A percentile compares a stretch with the other conserved stretches of the same genome.
These are phyloP conservation scores for Aldrovandia affinis DNA, from an alignment of 2,797 vertebrate species.

Conservation along the genomic window DNA sequence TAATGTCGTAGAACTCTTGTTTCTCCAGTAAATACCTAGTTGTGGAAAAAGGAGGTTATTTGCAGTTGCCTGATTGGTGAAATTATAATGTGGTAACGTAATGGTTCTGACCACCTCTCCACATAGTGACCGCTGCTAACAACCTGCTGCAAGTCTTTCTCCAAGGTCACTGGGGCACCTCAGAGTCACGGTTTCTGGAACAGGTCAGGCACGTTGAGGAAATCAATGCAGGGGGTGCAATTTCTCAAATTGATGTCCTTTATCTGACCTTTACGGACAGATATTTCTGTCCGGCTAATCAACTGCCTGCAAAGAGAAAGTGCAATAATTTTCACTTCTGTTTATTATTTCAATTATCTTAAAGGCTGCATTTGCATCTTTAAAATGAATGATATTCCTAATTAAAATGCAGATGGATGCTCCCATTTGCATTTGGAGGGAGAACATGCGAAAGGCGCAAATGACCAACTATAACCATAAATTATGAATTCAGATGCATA, in stretches of 20 bases:
- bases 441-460: conserved; percentile 15
- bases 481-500: background rate
- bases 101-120: too few species aligned
- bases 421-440: conserved; percentile 58
- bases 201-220: too few species aligned
- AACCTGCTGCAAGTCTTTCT: too few species aligned
- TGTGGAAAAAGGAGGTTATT: too few species aligned
- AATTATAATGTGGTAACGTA: too few species aligned
- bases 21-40: too few species aligned
- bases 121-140: too few species aligned
- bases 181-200: too few species aligned
- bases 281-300: conserved; percentile 78
- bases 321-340: conserved; percentile 46
- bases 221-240: conserved; percentile 68
- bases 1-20: too few species aligned
- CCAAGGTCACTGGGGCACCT: too few species aligned
- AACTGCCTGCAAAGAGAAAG: conserved; percentile 67
- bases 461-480: conserved; percentile 6
- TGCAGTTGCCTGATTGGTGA: too few species aligned
- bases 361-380: conserved; percentile 83
- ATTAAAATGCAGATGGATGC: conserved; percentile 69
- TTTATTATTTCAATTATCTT: conserved; percentile 71
- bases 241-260: conserved; percentile 61
- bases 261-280: conserved; percentile 78
- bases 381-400: conserved; percentile 78